Base-by-base conservation (phyloP, 1,140 invertebrate genomes). In the Hyles euphorbiae region DNA sequence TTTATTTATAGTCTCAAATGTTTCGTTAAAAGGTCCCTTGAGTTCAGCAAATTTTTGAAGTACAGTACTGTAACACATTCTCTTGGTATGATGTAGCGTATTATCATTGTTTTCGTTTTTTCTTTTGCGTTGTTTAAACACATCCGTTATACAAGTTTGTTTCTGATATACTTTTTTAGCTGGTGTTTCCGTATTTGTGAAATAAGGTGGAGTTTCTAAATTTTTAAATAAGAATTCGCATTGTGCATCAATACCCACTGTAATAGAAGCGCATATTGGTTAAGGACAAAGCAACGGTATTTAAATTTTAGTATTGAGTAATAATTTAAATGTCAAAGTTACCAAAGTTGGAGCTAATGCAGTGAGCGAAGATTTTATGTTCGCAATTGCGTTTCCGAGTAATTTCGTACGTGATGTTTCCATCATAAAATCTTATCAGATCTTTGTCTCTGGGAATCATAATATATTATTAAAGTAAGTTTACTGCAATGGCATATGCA, bases 261-360 rank as follows among this genome's bases (percentile, higher is more conserved):
- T 52, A 83, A 82, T 34, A 34, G 3, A 34, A 47, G 11, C 9
- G 12, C 22, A 22, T n/a, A 32, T 47, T 10, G 9, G 7, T 44
- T 53, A 40, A 53, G 11, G 9, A 53, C 5, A 40, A 5, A 8
- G 36, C 36, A 40, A 40, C 8, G 36, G 2, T 40, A 40, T 40
- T 40, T 40, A 52, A 52, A 52, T 34, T 52, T 33, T 9, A 51
- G 9, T 47, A 32, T 46, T 7, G 5, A 32, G 10, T 34, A 48
- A 56, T 56, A n/a, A 56, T 47, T 34, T 34, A 48, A 47, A 48
- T 34, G 10, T 56, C 46, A 56, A 43, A 70, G 63, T 63, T 73
- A 90, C 88, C 88, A 63, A 83, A 84, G 34, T 56, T 81, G 11
- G 81, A 74, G 60, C 88, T 90, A 34, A 90, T 76, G 59, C 85